Conservation (phyloP, 2,113 vertebrate species). For the Otocyon megalotis region DNA sequence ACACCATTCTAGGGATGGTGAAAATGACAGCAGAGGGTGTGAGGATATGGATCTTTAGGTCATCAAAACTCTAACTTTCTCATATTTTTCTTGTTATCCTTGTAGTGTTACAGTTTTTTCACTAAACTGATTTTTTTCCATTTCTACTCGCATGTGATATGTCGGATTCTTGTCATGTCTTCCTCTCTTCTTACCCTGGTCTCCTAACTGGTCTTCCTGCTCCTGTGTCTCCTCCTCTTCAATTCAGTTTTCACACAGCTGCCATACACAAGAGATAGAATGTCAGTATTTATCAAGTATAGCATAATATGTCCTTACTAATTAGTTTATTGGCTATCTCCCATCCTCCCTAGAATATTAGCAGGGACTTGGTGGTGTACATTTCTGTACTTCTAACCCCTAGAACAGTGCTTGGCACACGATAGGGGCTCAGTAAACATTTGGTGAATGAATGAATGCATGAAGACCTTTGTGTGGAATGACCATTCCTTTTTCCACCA, state of each 20-base stretch:
- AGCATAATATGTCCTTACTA: not conserved
- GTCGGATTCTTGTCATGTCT: not conserved
- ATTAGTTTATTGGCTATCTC: not conserved
- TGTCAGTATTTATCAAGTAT: not conserved
- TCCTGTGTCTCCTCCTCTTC: not conserved
- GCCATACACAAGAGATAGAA: not conserved
- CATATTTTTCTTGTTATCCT: not conserved
- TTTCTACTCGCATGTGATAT: not conserved
- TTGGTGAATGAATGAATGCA: not conserved
- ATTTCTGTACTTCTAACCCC: not conserved
- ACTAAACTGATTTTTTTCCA: not conserved
- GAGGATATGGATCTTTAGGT: not conserved
- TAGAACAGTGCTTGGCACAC: not conserved
- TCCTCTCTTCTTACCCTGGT: not conserved
- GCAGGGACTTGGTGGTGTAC: not conserved
- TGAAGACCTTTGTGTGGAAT: not conserved
- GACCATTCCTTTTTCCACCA: too few species aligned
- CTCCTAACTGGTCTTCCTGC: not conserved
- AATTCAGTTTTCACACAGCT: not conserved
- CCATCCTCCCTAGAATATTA: not conserved
- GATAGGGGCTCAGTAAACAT: not conserved
- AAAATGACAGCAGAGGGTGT: not conserved
- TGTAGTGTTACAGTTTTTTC: not conserved
- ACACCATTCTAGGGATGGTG: too few species aligned
- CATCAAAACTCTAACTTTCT: not conserved